Percentiles rank a stretch among this genome's conserved stretches.
Evolutionary conservation across 2,797 vertebrate species (phyloP).

Genomic region (Pristis pectinata): DNA sequence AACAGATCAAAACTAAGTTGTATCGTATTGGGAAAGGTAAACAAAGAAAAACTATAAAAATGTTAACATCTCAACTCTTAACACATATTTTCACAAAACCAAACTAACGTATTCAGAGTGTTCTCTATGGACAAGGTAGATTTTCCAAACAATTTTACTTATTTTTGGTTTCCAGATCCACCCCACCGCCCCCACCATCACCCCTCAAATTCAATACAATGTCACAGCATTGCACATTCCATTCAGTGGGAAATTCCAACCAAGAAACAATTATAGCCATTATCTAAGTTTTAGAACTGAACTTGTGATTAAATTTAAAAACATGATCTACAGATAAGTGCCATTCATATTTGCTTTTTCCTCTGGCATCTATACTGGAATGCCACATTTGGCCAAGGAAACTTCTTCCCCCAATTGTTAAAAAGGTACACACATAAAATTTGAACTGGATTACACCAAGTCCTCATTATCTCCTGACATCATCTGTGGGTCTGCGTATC

Average conservation of each 20-base stretch:
- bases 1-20: not conserved
- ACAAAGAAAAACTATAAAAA: not conserved
- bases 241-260: not conserved
- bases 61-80: not conserved
- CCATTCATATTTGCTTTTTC: not conserved
- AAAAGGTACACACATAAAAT: not conserved
- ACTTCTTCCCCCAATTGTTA: not conserved
- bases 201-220: too few species aligned
- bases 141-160: not conserved
- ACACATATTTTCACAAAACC: not conserved
- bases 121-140: not conserved
- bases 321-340: not conserved
- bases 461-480: too few species aligned
- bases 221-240: not conserved
- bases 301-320: not conserved
- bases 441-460: not conserved
- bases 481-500: too few species aligned
- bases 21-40: not conserved
- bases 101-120: not conserved
- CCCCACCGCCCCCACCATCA: too few species aligned
- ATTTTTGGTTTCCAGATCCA: not conserved
- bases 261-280: not conserved
- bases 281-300: not conserved
- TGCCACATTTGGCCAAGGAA: not conserved
- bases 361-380: not conserved